Percentiles rank a stretch among this genome's conserved stretches.
phyloP scores from a whole-genome alignment of 2,113 vertebrate species.

The Lucifuga dentata region DNA sequence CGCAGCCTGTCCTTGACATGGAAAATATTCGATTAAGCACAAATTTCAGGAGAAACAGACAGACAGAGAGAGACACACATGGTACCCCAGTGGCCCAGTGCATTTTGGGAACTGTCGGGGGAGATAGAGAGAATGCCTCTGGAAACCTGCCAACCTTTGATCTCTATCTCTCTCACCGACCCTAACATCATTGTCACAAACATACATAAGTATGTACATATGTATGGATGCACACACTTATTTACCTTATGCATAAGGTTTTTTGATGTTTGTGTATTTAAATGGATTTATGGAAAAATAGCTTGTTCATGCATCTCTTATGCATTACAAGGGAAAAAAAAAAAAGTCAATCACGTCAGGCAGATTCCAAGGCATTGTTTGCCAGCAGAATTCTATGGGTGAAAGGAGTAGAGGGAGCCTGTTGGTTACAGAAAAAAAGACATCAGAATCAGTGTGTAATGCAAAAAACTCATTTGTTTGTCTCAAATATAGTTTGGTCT shows the following conservation, averaged over 20 bases:
- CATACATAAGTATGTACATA: conserved; percentile 5
- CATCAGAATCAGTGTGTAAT: conserved; percentile 32
- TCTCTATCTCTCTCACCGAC: conserved; percentile 69
- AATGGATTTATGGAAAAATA: conserved; percentile 68
- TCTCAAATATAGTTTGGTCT: conserved; percentile 23
- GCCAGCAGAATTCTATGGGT: conserved; percentile 29
- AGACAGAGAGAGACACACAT: conserved; percentile 48
- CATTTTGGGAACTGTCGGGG: conserved; percentile 74
- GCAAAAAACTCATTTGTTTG: conserved; percentile 39
- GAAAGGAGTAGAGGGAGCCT: conserved; percentile 27
- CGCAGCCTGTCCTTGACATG: conserved; percentile 67
- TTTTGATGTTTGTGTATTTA: conserved; percentile 59
- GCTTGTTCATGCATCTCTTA: conserved; percentile 32
- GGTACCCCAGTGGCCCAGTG: conserved; percentile 51
- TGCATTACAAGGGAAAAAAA: conserved; percentile 31
- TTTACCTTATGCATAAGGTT: conserved; percentile 49
- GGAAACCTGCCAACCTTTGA: conserved; percentile 65
- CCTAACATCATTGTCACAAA: conserved; percentile 51
- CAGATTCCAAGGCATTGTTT: conserved; percentile 36
- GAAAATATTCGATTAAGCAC: conserved; percentile 53
- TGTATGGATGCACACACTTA: conserved; percentile 15
- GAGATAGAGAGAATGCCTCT: conserved; percentile 65
- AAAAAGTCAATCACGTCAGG: conserved; percentile 25
- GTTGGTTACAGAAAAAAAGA: conserved; percentile 45
- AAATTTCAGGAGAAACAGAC: conserved; percentile 55